phyloP scores from a whole-genome alignment of 2,888 invertebrate species.

The Agrotis ipsilon region DNA sequence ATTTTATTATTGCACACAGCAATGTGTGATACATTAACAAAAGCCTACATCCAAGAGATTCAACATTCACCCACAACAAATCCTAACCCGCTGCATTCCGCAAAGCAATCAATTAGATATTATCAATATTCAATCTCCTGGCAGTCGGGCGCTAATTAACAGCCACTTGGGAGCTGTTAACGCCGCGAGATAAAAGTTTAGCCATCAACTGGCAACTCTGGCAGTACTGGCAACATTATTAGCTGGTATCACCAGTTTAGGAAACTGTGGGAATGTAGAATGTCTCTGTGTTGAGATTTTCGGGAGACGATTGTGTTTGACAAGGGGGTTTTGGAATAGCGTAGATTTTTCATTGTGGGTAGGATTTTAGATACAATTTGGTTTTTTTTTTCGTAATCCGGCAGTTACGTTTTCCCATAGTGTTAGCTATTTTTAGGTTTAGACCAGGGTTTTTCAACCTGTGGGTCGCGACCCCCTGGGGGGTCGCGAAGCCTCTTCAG shows the following conservation, averaged over 20 bases:
- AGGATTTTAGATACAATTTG: too few relatives aligned
- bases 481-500: too few relatives aligned
- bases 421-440: too few relatives aligned
- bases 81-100: conserved; percentile 52
- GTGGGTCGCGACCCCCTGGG: too few relatives aligned
- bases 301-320: conserved; percentile 9
- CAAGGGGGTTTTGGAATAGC: not conserved
- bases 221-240: conserved; percentile 53
- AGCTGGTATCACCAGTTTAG: conserved; percentile 43
- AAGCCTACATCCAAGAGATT: not conserved
- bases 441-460: too few relatives aligned
- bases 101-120: conserved; percentile 69
- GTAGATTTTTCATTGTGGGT: too few relatives aligned
- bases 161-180: conserved; percentile 57
- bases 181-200: conserved; percentile 70
- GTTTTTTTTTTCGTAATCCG: too few relatives aligned
- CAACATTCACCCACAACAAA: conserved; percentile 23
- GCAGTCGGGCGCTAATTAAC: conserved; percentile 70
- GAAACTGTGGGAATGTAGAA: conserved; percentile 27
- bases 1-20: too few relatives aligned
- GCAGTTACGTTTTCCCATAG: too few relatives aligned
- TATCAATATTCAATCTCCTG: conserved; percentile 80
- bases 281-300: conserved; percentile 25
- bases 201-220: conserved; percentile 69
- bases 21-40: not conserved